Evolutionary conservation across 2,888 invertebrate species (phyloP), one percentile per base, ranked within the genome.

Genomic region (Yponomeuta plumbellus): DNA sequence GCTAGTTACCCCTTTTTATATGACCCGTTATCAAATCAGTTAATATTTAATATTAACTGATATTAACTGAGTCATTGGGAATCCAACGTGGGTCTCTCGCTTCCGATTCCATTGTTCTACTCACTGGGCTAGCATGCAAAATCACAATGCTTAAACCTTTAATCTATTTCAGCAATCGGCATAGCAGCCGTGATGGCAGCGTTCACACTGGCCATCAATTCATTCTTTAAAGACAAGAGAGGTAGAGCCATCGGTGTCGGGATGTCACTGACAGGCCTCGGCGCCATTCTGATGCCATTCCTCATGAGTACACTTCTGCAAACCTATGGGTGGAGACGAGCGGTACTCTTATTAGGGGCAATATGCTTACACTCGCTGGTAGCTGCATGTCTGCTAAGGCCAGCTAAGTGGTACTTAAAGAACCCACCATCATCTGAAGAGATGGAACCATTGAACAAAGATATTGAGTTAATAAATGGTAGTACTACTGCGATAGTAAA

Each of bases 261-360:
- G 44, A 92, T 94, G 92, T 94, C 94, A 1, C 79, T 94, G 2
- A 93, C 93, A 20, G 95, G 94, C 1, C 74, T 95, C 2, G 95
- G 95, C 0, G 92, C 94, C n/a, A 94, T 95, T 69, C 74, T 92
- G 64, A 92, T 94, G 92, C 95, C 95, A 0, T 86, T 93, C 68
- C 71, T 94, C 10, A 92, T 94, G 77, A 92, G 92, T 67, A 75
- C 84, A 2, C 86, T 94, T 4, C 86, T 94, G 74, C 80, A 86
- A 52, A 76, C 83, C 0, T 94, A 93, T 70, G 93, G 93, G 11
- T 90, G 92, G 76, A 86, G 93, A 82, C 94, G 93, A 61, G 92
- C 94, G 0, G 92, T 94, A 68, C 79, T 95, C 56, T 92, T 94
- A 68, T 81, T 94, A 66, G 92, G 93, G 64, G 94, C 92, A 3